These are phyloP conservation scores for Theristus sp. DNA, from an alignment of 2,888 invertebrate species.

Conservation along the genomic window DNA sequence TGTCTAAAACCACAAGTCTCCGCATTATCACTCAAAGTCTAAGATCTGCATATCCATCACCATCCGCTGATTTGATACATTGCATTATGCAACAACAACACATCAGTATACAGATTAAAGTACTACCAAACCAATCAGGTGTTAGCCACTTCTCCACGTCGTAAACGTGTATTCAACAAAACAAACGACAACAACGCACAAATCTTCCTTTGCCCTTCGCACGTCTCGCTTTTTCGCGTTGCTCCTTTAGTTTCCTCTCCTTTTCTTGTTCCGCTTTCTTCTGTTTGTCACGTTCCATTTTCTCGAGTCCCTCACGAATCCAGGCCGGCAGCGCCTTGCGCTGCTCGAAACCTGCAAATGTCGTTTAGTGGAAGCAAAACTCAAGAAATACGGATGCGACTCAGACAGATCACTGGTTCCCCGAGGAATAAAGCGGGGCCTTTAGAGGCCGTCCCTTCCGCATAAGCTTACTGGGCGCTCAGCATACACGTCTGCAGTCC, in stretches of 20 bases:
- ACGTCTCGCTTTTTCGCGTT: not conserved
- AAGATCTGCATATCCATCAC: too few relatives aligned
- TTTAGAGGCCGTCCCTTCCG: too few relatives aligned
- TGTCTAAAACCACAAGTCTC: too few relatives aligned
- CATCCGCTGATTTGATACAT: not conserved
- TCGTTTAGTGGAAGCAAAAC: too few relatives aligned
- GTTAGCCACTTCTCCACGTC: too few relatives aligned
- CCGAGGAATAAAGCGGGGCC: too few relatives aligned
- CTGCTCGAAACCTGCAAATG: not conserved
- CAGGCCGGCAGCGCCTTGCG: conserved; percentile 58
- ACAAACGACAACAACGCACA: not conserved
- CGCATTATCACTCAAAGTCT: too few relatives aligned
- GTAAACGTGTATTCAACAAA: not conserved
- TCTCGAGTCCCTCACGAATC: conserved; percentile 89
- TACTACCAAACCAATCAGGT: too few relatives aligned
- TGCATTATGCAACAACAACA: not conserved
- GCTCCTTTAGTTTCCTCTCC: not conserved
- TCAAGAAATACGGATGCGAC: too few relatives aligned
- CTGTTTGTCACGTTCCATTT: conserved; percentile 84
- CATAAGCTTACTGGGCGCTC: too few relatives aligned
- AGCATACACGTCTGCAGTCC: too few relatives aligned
- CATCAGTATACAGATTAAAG: not conserved
- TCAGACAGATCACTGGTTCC: too few relatives aligned
- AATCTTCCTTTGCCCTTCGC: not conserved
- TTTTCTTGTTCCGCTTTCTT: conserved; percentile 51